phyloP scores from a whole-genome alignment of 92 coral and sea anemone species.

The Umimayanthus chanpuru region DNA sequence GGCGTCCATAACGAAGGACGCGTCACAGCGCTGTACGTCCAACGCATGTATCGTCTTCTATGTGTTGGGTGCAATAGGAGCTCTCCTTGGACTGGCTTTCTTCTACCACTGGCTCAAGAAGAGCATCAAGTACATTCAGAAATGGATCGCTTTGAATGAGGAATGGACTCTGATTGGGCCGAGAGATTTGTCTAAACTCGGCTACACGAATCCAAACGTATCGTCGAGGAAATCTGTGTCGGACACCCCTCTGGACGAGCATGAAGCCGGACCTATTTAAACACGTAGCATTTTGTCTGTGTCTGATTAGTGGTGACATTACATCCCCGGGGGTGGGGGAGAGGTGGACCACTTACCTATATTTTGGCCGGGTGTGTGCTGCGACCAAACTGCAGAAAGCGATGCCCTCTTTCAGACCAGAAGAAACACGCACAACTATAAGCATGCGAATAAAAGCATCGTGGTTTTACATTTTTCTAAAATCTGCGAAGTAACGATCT shows the following conservation, averaged over 20 bases:
- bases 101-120: conserved; percentile 85
- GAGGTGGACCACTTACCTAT: too few species aligned
- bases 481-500: too few species aligned
- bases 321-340: too few species aligned
- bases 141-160: conserved; percentile 88
- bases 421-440: too few species aligned
- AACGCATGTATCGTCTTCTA: conserved; percentile 95
- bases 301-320: too few species aligned
- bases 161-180: conserved; percentile 89
- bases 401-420: too few species aligned
- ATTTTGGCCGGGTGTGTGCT: too few species aligned
- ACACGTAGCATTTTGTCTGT: not conserved
- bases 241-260: conserved; percentile 12
- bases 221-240: conserved; percentile 64
- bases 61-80: conserved; percentile 89
- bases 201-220: conserved; percentile 73
- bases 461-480: too few species aligned
- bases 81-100: conserved; percentile 85
- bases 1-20: conserved; percentile 91
- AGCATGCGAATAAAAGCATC: too few species aligned
- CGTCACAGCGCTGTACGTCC: conserved; percentile 85
- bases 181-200: conserved; percentile 52
- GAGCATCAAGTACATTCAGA: conserved; percentile 76
- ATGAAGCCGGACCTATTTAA: not conserved
- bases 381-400: too few species aligned